Percentiles rank a stretch among this genome's conserved stretches.
These are phyloP conservation scores for Condylura cristata DNA, from an alignment of 2,113 vertebrate genomes.

Conservation along the genomic window DNA sequence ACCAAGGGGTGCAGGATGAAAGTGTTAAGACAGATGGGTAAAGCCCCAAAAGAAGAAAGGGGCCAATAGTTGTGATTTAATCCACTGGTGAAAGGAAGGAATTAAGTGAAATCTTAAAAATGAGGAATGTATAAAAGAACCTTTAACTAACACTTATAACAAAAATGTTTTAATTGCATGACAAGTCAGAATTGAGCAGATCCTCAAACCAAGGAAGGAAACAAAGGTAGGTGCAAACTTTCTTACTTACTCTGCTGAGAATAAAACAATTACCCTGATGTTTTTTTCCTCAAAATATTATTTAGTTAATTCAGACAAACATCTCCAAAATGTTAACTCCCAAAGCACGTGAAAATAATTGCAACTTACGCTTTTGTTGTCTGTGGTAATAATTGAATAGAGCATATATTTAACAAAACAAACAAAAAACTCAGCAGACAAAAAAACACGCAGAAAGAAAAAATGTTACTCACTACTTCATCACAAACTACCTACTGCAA, in stretches of 20 bases:
- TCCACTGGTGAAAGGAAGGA: constrained; percentile 88
- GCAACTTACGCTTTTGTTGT: constrained; percentile 69
- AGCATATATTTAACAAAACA: background rate
- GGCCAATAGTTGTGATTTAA: constrained; percentile 91
- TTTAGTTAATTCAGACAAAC: constrained; percentile 82
- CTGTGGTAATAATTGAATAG: constrained; percentile 68
- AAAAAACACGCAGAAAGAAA: constrained; percentile 1
- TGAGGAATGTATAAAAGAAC: constrained; percentile 86
- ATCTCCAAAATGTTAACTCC: constrained; percentile 69
- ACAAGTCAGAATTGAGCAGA: constrained; percentile 50
- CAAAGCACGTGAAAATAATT: constrained; percentile 69
- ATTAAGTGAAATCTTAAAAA: constrained; percentile 90
- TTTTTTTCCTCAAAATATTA: constrained; percentile 73
- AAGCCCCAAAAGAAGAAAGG: constrained; percentile 88
- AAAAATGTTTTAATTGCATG: constrained; percentile 78
- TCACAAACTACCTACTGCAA: background rate
- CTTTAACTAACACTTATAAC: constrained; percentile 79
- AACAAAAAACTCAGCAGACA: background rate
- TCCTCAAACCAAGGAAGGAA: constrained; percentile 23
- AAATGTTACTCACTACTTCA: constrained; percentile 7
- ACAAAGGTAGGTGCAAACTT: constrained; percentile 56
- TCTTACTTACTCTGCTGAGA: constrained; percentile 64
- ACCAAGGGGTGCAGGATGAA: constrained; percentile 88
- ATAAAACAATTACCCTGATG: constrained; percentile 71
- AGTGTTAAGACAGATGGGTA: constrained; percentile 90